Percentiles rank a stretch among this genome's conserved stretches.
These are phyloP conservation scores for Tamandua tetradactyla DNA, from an alignment of 2,797 vertebrate species.

Conservation along the genomic window DNA sequence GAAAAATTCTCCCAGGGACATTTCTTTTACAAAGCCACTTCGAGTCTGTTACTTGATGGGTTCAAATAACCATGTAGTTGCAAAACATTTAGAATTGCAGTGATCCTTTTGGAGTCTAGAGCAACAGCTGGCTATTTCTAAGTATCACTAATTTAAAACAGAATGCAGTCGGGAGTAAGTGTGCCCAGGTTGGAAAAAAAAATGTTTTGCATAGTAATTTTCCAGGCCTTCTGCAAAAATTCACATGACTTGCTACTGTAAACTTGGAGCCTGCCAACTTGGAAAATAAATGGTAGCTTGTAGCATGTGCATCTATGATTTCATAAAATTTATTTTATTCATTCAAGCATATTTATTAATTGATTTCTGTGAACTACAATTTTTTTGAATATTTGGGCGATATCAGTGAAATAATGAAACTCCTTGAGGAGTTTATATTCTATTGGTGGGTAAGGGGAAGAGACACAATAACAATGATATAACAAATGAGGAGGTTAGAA, in stretches of 20 bases:
- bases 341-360: background rate
- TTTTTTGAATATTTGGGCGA: background rate
- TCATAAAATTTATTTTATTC: conserved; percentile 4
- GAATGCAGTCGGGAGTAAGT: background rate
- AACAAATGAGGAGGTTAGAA: background rate
- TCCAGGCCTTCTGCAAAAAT: background rate
- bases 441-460: background rate
- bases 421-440: background rate
- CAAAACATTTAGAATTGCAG: background rate
- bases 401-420: background rate
- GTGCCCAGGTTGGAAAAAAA: background rate
- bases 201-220: background rate
- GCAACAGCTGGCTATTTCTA: background rate
- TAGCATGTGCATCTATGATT: background rate
- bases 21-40: background rate
- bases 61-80: background rate
- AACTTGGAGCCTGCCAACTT: background rate
- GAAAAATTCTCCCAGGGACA: background rate
- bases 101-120: background rate
- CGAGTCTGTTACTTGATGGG: background rate
- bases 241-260: background rate
- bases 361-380: background rate
- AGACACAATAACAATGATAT: background rate
- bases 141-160: background rate
- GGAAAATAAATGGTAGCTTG: background rate